A percentile compares a stretch with the other conserved stretches of the same genome.
These are phyloP conservation scores for Cuculus canorus DNA, from an alignment of 2,797 vertebrate species.

Conservation along the genomic window DNA sequence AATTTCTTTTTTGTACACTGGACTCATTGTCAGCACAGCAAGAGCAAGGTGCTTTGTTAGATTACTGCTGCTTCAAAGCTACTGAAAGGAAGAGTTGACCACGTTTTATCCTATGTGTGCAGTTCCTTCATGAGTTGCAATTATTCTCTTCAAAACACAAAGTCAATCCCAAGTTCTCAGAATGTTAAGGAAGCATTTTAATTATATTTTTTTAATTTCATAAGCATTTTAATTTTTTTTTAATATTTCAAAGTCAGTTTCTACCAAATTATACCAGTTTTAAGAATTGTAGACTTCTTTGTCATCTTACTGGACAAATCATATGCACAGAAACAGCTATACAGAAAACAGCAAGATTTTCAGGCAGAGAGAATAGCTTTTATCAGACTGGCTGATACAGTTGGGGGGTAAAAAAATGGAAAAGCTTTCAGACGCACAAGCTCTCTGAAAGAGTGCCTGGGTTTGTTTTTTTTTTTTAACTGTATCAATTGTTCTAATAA, in stretches of 20 bases:
- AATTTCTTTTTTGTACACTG: conserved; percentile 46
- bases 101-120: neutral
- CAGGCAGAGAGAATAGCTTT: neutral
- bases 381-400: neutral
- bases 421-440: neutral
- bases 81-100: conserved; percentile 34
- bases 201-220: too few relatives aligned
- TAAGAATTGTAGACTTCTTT: neutral
- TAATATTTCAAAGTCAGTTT: neutral
- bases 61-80: conserved; percentile 62
- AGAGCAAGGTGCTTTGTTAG: conserved; percentile 47
- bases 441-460: neutral
- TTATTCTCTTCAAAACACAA: conserved; percentile 20
- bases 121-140: neutral
- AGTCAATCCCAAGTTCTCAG: neutral
- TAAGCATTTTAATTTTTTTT: neutral
- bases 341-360: neutral
- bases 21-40: conserved; percentile 55
- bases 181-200: conserved; percentile 1
- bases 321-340: neutral
- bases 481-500: conserved; percentile 29
- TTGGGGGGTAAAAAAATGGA: accelerated
- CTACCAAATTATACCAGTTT: neutral
- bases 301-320: neutral
- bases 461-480: neutral